phyloP scores from a whole-genome alignment of 1,140 invertebrate species.

The Zaprionus kolodkinae region DNA sequence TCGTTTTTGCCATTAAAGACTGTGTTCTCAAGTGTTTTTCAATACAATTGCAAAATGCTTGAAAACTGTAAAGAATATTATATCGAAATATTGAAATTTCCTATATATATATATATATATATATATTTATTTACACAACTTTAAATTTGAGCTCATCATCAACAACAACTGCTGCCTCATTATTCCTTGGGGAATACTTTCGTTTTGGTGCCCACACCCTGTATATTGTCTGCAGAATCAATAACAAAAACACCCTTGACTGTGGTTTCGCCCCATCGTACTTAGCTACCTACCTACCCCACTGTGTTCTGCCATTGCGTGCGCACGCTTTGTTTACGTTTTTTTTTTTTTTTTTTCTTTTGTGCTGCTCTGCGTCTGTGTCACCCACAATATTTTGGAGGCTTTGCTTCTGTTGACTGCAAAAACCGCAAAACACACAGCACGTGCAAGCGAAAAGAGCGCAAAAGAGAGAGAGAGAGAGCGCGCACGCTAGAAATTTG shows the following conservation, averaged over 20 bases:
- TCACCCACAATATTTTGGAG: conserved; percentile 68
- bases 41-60: background rate
- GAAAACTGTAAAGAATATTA: conserved; percentile 36
- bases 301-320: conserved; percentile 66
- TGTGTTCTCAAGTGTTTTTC: conserved; percentile 16
- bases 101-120: too few relatives aligned
- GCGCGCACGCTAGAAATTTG: conserved; percentile 14
- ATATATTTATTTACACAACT: background rate
- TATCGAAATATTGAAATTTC: background rate
- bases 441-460: conserved; percentile 55
- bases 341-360: conserved; percentile 76
- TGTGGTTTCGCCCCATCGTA: conserved; percentile 29
- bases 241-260: conserved; percentile 68
- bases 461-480: conserved; percentile 12
- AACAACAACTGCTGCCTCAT: conserved; percentile 5
- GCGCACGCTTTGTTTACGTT: conserved; percentile 81
- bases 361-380: conserved; percentile 28
- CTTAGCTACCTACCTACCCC: too few relatives aligned
- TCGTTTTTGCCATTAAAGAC: conserved; percentile 33
- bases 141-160: background rate
- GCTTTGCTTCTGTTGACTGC: conserved; percentile 54
- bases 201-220: conserved; percentile 51
- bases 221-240: conserved; percentile 69
- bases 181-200: background rate
- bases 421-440: conserved; percentile 71